These are phyloP conservation scores for Callimorpha dominula DNA, from an alignment of 2,888 invertebrate species.

Conservation along the genomic window DNA sequence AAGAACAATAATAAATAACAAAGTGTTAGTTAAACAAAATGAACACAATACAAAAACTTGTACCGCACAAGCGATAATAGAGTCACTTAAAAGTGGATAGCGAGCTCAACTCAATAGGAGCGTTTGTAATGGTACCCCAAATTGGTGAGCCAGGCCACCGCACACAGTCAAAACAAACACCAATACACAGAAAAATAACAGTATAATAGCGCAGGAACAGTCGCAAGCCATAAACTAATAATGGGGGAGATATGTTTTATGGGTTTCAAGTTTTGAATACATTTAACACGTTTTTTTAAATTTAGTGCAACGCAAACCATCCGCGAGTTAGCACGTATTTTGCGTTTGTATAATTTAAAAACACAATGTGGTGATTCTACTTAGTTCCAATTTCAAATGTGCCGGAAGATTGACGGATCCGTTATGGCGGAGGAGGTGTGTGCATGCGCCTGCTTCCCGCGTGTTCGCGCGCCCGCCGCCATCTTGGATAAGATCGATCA, in stretches of 20 bases:
- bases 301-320: constrained; percentile 80
- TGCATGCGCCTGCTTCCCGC: constrained; percentile 80
- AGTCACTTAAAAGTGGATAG: constrained; percentile 49
- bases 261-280: constrained; percentile 83
- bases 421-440: constrained; percentile 75
- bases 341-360: constrained; percentile 35
- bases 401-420: constrained; percentile 70
- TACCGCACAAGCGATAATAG: constrained; percentile 56
- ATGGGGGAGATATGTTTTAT: constrained; percentile 87
- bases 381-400: constrained; percentile 64
- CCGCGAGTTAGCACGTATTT: constrained; percentile 74
- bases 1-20: neutral
- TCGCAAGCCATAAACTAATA: constrained; percentile 85
- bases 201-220: constrained; percentile 83
- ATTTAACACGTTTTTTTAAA: constrained; percentile 73
- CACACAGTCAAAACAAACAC: constrained; percentile 83
- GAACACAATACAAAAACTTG: constrained; percentile 29
- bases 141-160: constrained; percentile 76
- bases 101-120: constrained; percentile 64
- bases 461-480: constrained; percentile 74
- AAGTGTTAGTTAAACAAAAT: constrained; percentile 24
- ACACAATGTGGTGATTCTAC: constrained; percentile 55
- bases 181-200: constrained; percentile 80
- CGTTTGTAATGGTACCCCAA: constrained; percentile 74
- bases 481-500: constrained; percentile 85